Evolutionary conservation across 2,888 invertebrate species (phyloP).

Genomic region (Acleris emargana): DNA sequence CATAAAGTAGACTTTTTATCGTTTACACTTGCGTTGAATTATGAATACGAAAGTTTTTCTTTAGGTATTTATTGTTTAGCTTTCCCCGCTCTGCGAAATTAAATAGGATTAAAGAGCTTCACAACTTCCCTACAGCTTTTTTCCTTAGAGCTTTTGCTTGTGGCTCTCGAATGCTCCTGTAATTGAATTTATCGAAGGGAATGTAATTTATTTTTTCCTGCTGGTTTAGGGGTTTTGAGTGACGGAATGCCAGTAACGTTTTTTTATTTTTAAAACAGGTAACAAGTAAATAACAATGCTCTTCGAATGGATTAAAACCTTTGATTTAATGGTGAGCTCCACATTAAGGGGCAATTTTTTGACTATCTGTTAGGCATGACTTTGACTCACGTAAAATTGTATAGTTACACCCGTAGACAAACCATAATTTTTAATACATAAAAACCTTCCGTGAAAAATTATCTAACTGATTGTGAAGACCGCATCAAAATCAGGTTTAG

Average conservation of each 20-base stretch:
- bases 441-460: too few species aligned
- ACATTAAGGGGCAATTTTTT: too few species aligned
- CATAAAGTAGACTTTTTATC: conserved; percentile 35
- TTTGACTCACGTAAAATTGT: too few species aligned
- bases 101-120: conserved; percentile 36
- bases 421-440: too few species aligned
- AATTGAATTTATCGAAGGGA: conserved; percentile 36
- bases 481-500: too few species aligned
- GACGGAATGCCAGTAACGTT: conserved; percentile 13
- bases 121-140: conserved; percentile 23
- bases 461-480: too few species aligned
- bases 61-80: conserved; percentile 37
- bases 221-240: conserved; percentile 24
- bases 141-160: conserved; percentile 22
- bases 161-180: conserved; percentile 22
- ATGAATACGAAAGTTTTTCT: conserved; percentile 37
- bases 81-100: conserved; percentile 29
- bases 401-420: too few species aligned
- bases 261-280: neutral
- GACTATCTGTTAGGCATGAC: too few species aligned
- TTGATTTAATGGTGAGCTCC: too few species aligned
- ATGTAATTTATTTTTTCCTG: conserved; percentile 34
- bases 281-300: too few species aligned
- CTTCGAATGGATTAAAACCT: too few species aligned
- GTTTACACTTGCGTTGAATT: conserved; percentile 37